Evolutionary conservation across 2,888 invertebrate species (phyloP).

Genomic region (Petrophora chlorosata): DNA sequence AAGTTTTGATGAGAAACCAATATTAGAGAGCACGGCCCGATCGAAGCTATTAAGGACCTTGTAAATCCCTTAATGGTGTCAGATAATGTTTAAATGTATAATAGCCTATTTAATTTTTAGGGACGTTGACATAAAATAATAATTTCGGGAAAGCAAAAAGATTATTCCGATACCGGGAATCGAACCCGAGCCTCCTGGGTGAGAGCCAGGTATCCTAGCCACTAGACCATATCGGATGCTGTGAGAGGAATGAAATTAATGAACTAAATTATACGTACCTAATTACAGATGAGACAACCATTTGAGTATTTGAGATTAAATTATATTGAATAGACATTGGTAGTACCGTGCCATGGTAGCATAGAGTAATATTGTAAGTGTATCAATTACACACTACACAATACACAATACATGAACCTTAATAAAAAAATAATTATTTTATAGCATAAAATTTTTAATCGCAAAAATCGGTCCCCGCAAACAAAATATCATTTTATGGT

Average conservation of each 20-base stretch:
- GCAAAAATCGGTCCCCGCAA: conserved; percentile 24
- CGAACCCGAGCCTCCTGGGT: conserved; percentile 87
- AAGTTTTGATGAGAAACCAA: conserved; percentile 22
- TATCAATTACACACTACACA: too few relatives aligned
- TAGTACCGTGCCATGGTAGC: too few relatives aligned
- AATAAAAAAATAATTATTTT: conserved; percentile 5
- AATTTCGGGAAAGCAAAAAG: too few relatives aligned
- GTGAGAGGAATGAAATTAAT: too few relatives aligned
- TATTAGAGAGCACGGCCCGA: conserved; percentile 25
- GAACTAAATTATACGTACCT: too few relatives aligned
- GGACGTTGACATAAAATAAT: conserved; percentile 2
- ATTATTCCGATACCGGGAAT: conserved; percentile 83
- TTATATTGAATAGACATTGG: too few relatives aligned
- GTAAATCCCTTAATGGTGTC: conserved; percentile 23
- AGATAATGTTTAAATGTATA: conserved; percentile 14
- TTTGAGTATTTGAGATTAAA: too few relatives aligned
- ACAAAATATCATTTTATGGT: conserved; percentile 28
- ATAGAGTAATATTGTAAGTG: too few relatives aligned
- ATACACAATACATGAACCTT: too few relatives aligned
- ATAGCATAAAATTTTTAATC: conserved; percentile 11
- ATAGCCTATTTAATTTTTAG: conserved; percentile 1
- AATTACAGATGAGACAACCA: too few relatives aligned
- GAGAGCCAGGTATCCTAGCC: conserved; percentile 89
- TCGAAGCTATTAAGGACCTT: conserved; percentile 18
- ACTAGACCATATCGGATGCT: conserved; percentile 85